Percentiles rank a stretch among this genome's conserved stretches.
Conservation (phyloP, 2,113 vertebrate species). For the Brachionichthys hirsutus region DNA sequence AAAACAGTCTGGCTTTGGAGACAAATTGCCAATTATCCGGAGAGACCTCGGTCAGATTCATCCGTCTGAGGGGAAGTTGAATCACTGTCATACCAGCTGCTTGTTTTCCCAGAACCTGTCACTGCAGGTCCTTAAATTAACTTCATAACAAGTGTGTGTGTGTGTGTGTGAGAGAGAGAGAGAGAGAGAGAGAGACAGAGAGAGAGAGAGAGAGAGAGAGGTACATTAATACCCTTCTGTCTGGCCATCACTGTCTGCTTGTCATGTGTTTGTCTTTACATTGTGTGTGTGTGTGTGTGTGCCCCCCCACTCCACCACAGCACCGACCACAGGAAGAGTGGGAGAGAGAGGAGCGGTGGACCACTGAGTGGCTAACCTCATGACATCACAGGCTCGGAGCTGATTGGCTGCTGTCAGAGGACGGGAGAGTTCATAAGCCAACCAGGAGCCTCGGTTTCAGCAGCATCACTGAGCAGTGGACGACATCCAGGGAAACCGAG, state of each 20-base stretch:
- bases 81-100: conserved; percentile 58
- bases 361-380: conserved; percentile 76
- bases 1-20: conserved; percentile 40
- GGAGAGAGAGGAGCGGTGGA: conserved; percentile 75
- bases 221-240: conserved; percentile 41
- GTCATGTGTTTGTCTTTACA: not conserved
- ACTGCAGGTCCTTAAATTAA: conserved; percentile 60
- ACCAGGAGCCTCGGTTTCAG: conserved; percentile 32
- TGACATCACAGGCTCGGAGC: conserved; percentile 66
- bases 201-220: conserved; percentile 1
- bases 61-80: conserved; percentile 66
- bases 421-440: conserved; percentile 75
- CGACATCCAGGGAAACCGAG: conserved; percentile 41
- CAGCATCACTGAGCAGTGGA: conserved; percentile 57
- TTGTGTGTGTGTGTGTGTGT: not conserved
- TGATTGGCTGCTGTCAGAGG: conserved; percentile 68
- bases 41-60: conserved; percentile 46
- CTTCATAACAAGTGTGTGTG: conserved; percentile 32
- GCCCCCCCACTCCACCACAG: conserved; percentile 61
- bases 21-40: conserved; percentile 54
- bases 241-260: conserved; percentile 22
- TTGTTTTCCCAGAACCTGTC: conserved; percentile 56
- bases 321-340: conserved; percentile 81
- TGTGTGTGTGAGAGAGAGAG: conserved; percentile 15
- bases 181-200: not conserved